These are phyloP conservation scores for Melangyna quadrimaculata DNA, from an alignment of 2,888 invertebrate genomes.

Conservation along the genomic window DNA sequence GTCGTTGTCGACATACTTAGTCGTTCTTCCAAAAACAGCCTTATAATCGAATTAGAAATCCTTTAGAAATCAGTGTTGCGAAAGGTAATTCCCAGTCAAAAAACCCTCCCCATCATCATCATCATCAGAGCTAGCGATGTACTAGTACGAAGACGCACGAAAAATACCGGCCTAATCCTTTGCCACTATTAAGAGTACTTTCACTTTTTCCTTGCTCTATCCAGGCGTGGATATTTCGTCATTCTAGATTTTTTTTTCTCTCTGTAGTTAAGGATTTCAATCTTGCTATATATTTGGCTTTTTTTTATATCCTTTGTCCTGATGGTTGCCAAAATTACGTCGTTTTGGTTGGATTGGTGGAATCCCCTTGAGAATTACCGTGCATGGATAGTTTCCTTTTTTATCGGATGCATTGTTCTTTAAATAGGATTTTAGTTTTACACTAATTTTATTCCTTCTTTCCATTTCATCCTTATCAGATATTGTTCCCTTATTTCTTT, in stretches of 20 bases:
- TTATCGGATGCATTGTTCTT: constrained; percentile 68
- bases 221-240: constrained; percentile 16
- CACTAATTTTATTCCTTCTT: constrained; percentile 68
- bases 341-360: constrained; percentile 49
- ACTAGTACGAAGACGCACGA: neutral
- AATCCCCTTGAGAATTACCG: constrained; percentile 50
- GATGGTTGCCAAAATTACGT: constrained; percentile 62
- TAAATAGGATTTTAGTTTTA: constrained; percentile 72
- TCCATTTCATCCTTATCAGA: constrained; percentile 59
- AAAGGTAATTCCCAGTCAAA: constrained; percentile 61
- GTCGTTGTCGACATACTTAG: neutral
- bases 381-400: constrained; percentile 65
- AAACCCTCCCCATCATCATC: neutral
- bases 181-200: constrained; percentile 61
- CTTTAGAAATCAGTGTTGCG: constrained; percentile 68
- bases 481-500: constrained; percentile 31
- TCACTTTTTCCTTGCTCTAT: constrained; percentile 20
- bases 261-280: constrained; percentile 21
- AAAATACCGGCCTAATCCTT: constrained; percentile 56
- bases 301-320: constrained; percentile 36
- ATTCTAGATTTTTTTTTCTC: constrained; percentile 8
- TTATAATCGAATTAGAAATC: constrained; percentile 71
- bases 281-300: constrained; percentile 19
- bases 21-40: constrained; percentile 39
- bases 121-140: neutral